A percentile compares a stretch with the other conserved stretches of the same genome.
Conservation (phyloP, 2,888 invertebrate species). For the Eupithecia subumbrata region DNA sequence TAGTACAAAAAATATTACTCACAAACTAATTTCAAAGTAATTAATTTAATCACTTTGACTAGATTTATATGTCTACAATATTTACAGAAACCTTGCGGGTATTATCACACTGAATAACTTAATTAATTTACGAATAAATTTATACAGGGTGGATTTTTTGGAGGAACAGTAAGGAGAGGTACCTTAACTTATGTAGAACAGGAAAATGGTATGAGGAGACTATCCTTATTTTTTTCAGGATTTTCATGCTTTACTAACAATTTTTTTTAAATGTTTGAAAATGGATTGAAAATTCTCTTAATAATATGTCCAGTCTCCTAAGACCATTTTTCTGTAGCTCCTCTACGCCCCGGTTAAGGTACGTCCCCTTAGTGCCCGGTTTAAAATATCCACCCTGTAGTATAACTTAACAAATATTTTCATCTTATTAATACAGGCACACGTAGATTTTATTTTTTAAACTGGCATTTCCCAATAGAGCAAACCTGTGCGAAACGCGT, state of each 20-base stretch:
- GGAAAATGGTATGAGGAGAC: too few relatives aligned
- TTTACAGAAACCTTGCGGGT: slow-evolving; percentile 17
- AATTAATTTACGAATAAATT: background rate
- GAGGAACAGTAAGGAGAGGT: too few relatives aligned
- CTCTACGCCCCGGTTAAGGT: too few relatives aligned
- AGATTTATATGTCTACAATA: slow-evolving; percentile 2
- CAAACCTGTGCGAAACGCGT: background rate
- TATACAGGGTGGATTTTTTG: background rate
- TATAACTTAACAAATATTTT: background rate
- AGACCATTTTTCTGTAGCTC: too few relatives aligned
- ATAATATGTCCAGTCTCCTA: too few relatives aligned
- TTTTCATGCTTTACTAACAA: too few relatives aligned
- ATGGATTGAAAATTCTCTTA: too few relatives aligned
- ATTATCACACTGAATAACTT: slow-evolving; percentile 9
- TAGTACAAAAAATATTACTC: background rate
- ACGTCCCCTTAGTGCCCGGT: too few relatives aligned
- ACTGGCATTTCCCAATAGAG: background rate
- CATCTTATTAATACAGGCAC: background rate
- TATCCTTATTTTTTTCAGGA: too few relatives aligned
- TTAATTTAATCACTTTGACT: slow-evolving; percentile 33
- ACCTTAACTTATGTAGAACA: too few relatives aligned
- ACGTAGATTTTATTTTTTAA: background rate
- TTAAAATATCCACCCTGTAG: too few relatives aligned
- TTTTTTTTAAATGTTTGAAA: too few relatives aligned
- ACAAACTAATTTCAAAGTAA: slow-evolving; percentile 21